A percentile compares a stretch with the other conserved stretches of the same genome.
phyloP scores from a whole-genome alignment of 2,888 invertebrate genomes.

The Abrostola tripartita region DNA sequence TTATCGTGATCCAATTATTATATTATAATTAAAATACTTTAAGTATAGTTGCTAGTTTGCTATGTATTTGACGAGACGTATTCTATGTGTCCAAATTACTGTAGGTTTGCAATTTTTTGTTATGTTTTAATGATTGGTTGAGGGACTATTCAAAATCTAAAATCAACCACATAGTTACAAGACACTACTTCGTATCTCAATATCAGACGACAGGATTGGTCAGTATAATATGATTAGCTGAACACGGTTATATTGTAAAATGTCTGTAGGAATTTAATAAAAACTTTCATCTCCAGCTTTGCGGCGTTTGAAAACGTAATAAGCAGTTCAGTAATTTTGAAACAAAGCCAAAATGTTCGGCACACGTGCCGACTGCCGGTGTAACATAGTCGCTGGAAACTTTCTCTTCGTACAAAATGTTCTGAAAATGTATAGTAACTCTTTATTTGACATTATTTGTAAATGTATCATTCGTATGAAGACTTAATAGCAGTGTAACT shows the following conservation, averaged over 20 bases:
- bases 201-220: neutral
- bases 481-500: conserved; percentile 6
- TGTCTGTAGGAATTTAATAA: conserved; percentile 10
- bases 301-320: conserved; percentile 48
- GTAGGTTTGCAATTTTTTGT: too few species aligned
- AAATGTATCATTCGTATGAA: neutral
- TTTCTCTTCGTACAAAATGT: conserved; percentile 32
- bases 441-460: conserved; percentile 21
- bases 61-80: too few species aligned
- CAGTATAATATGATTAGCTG: too few species aligned
- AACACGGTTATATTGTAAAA: conserved; percentile 9
- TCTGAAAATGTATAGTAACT: conserved; percentile 15
- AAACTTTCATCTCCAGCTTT: conserved; percentile 27
- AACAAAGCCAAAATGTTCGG: conserved; percentile 55
- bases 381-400: conserved; percentile 34
- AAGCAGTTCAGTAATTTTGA: conserved; percentile 53
- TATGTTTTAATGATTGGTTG: too few species aligned
- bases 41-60: too few species aligned
- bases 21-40: too few species aligned
- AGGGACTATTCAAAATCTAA: too few species aligned
- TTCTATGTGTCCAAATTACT: too few species aligned
- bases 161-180: too few species aligned
- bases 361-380: conserved; percentile 24
- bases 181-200: too few species aligned
- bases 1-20: too few species aligned